Percentiles rank a stretch among this genome's conserved stretches.
These are phyloP conservation scores for Buceros bicornis DNA, from an alignment of 2,797 vertebrate species.

Conservation along the genomic window DNA sequence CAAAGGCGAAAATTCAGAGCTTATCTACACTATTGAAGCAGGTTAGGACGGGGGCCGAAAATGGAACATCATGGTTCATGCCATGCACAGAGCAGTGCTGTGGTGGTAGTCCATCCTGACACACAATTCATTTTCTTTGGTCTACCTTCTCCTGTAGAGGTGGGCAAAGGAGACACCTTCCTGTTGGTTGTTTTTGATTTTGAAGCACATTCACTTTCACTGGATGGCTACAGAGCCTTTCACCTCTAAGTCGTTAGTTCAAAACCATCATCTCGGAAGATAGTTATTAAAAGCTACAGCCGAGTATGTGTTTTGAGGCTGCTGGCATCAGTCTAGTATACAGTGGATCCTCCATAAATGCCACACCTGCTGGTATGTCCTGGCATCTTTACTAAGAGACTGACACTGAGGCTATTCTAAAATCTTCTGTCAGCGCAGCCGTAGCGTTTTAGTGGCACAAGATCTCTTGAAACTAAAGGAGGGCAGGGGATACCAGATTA, in stretches of 20 bases:
- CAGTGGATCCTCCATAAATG: neutral
- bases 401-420: neutral
- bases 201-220: neutral
- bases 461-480: neutral
- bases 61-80: neutral
- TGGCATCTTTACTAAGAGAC: neutral
- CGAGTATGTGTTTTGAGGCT: neutral
- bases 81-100: neutral
- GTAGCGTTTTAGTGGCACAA: neutral
- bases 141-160: neutral
- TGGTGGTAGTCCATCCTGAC: neutral
- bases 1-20: conserved; percentile 94
- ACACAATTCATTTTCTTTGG: neutral
- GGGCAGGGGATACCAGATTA: neutral
- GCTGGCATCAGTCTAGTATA: neutral
- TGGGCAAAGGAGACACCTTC: neutral
- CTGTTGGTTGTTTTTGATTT: neutral
- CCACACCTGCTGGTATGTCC: neutral
- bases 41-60: conserved; percentile 79
- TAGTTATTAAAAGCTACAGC: neutral
- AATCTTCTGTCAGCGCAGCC: neutral
- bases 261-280: neutral
- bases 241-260: neutral
- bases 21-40: conserved; percentile 93
- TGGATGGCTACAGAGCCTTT: neutral